Evolutionary conservation across 2,888 invertebrate genomes (phyloP).

Genomic region (Chymomyza fuscimana): DNA sequence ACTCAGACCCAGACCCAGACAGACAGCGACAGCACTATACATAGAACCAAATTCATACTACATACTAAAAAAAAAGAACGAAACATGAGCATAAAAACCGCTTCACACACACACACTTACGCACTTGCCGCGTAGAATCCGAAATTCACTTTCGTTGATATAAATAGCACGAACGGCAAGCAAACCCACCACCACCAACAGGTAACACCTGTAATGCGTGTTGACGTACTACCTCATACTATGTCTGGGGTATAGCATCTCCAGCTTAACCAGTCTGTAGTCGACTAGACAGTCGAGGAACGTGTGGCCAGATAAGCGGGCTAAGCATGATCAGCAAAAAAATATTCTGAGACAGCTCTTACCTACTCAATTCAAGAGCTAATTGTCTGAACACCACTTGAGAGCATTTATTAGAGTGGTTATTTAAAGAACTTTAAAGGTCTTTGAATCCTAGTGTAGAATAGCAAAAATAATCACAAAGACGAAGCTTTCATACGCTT

Average conservation of each 20-base stretch:
- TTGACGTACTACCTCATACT: neutral
- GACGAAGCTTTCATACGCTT: neutral
- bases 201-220: slow-evolving; percentile 37
- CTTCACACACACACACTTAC: neutral
- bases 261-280: neutral
- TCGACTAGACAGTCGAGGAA: neutral
- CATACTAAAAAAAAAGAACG: slow-evolving; percentile 59
- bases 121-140: slow-evolving; percentile 32
- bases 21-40: slow-evolving; percentile 49
- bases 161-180: slow-evolving; percentile 53
- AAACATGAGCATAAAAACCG: slow-evolving; percentile 12
- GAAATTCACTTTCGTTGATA: slow-evolving; percentile 68
- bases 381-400: neutral
- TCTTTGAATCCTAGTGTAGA: neutral
- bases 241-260: neutral
- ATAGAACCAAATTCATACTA: slow-evolving; percentile 66
- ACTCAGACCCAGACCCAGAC: slow-evolving; percentile 21
- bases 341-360: neutral
- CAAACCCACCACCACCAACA: neutral
- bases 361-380: neutral
- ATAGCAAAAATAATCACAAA: neutral
- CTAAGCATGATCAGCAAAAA: neutral
- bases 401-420: neutral
- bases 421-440: neutral
- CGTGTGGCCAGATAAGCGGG: neutral